Percentiles rank a stretch among this genome's conserved stretches.
These are phyloP conservation scores for Sipha maydis DNA, from an alignment of 2,888 invertebrate species.

Conservation along the genomic window DNA sequence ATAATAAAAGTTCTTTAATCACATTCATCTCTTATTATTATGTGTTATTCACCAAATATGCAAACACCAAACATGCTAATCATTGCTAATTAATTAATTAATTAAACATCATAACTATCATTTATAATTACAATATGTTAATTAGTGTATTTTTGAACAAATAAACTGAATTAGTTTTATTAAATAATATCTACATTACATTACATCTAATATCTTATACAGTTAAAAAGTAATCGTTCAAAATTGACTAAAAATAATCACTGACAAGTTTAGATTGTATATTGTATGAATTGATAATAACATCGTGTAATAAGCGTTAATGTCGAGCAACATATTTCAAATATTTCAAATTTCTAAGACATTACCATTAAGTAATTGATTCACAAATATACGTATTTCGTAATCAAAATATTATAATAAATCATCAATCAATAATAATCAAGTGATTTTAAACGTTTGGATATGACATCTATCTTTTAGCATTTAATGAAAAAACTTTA, in stretches of 20 bases:
- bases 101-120: not conserved
- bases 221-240: not conserved
- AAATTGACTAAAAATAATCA: not conserved
- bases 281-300: not conserved
- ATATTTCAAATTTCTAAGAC: not conserved
- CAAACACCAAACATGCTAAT: not conserved
- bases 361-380: not conserved
- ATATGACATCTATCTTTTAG: slow-evolving; percentile 49
- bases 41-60: not conserved
- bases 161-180: not conserved
- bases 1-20: not conserved
- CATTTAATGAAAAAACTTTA: slow-evolving; percentile 60
- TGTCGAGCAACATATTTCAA: not conserved
- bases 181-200: not conserved
- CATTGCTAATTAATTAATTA: not conserved
- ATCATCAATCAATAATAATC: not conserved
- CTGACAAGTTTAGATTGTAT: not conserved
- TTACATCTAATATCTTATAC: not conserved
- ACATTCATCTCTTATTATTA: not conserved
- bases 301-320: not conserved
- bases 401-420: not conserved
- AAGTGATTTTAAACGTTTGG: slow-evolving; percentile 34
- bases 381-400: not conserved
- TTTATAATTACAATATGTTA: not conserved
- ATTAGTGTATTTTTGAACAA: not conserved